phyloP scores from a whole-genome alignment of 2,113 vertebrate species.

The Anseranas semipalmata region DNA sequence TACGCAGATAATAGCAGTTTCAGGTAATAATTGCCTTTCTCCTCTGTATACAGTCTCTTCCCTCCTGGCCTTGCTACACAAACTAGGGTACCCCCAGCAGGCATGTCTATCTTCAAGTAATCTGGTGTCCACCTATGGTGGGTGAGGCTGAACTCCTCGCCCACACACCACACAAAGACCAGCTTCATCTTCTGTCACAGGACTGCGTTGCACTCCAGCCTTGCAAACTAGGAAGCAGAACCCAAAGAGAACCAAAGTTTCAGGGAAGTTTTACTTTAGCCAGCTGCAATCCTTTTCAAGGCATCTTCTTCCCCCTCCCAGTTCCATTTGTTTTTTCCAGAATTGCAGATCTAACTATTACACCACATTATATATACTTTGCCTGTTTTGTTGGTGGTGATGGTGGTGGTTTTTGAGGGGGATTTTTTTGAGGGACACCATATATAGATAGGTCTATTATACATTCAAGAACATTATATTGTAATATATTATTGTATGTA shows the following conservation, averaged over 20 bases:
- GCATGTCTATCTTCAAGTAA: neutral
- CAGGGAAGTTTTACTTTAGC: neutral
- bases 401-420: neutral
- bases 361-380: neutral
- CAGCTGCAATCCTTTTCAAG: neutral
- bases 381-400: too few relatives aligned
- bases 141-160: neutral
- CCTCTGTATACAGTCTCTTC: neutral
- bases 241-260: neutral
- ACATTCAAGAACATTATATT: accelerated
- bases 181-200: neutral
- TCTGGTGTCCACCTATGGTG: neutral
- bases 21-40: neutral
- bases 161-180: neutral
- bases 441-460: neutral
- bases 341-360: neutral
- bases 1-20: neutral
- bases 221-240: neutral
- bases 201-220: neutral
- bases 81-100: neutral
- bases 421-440: neutral
- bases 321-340: neutral
- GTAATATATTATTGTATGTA: too few relatives aligned
- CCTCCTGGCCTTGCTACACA: neutral
- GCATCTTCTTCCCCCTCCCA: neutral